Evolutionary conservation across 1,140 invertebrate genomes (phyloP), one percentile per base, ranked within the genome.

Genomic region (Trichoplusia ni): DNA sequence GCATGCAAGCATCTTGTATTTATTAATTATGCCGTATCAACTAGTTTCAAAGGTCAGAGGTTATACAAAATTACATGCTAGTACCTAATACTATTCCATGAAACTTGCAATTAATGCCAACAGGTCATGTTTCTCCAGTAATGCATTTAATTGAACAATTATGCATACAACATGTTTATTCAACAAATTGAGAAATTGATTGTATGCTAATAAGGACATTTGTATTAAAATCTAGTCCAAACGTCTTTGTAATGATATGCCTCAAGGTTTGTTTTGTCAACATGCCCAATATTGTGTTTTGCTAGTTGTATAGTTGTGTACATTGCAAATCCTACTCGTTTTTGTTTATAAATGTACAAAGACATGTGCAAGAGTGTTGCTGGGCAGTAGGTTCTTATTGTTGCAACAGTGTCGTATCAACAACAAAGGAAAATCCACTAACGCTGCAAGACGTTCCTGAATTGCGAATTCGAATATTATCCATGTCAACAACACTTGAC

Each of bases 161-260:
- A 16, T 18, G 4, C 1, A 0, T 18, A 40, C 11, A 16, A 18
- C 7, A 37, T 16, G 14, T 29, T 47, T 47, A 47, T 16, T 9
- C 14, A 47, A 46, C 44, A 33, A 31, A 35, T 51, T 51, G 47
- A 21, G 47, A 19, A 33, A 51, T 16, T 13, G 7, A 51, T 35
- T 51, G 35, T 51, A 19, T 35, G 27, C 18, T 33, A 51, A 51
- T 51, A 8, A 21, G 35, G 16, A 23, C 25, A 27, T 27, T 51
- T 13, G 14, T 16, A 4, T 31, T 35, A 11, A 29, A 33, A 21
- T 35, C 7, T 35, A 51, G 47, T 35, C 18, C 29, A 35, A 35
- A 7, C 3, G n/a, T 21, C 18, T 29, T 51, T 51, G 8, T 18
- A 51, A 51, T 51, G n/a, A 4, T 4, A 27, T 27, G 25, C 7